Evolutionary conservation across 2,888 invertebrate species (phyloP), one percentile per base, ranked within the genome.

Genomic region (Acleris holmiana): DNA sequence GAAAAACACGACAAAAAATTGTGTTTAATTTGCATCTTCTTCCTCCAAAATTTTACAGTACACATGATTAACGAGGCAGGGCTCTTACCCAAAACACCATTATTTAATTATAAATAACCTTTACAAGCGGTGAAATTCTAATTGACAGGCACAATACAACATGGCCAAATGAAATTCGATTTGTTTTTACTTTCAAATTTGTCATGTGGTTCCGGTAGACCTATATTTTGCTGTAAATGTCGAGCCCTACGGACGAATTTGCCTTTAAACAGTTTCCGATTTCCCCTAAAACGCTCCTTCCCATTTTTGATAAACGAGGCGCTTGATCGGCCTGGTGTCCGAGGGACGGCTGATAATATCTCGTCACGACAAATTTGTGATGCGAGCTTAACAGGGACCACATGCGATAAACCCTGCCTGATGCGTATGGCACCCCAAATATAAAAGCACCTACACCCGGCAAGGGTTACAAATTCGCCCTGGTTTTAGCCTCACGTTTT

Each of bases 281-380:
- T 80, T 80, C 72, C 73, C 74, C 74, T 76, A 41, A 57, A 61
- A 71, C 71, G 75, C 76, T 64, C 60, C 83, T 80, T 76, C 76
- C 79, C 79, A 81, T 85, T 85, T 84, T 88, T 88, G 88, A 89
- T 84, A 88, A 89, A 89, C 84, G 86, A 80, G 76, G 77, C 80
- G 78, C 74, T 77, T 84, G 85, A 86, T 88, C 84, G 84, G 79
- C 82, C 80, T 80, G 76, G 76, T 80, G 80, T 78, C 79, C 79
- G 75, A 73, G 80, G 78, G 82, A 69, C 72, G 77, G 73, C 77
- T 83, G 90, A 90, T 89, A 85, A 85, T 85, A 89, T 90, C 89
- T 87, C 80, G 83, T 85, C 84, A 75, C 82, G 87, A 89, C 89
- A 89, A 89, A 90, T 90, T 89, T 85, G 84, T 83, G 83, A 85